A percentile compares a stretch with the other conserved stretches of the same genome.
phyloP scores from a whole-genome alignment of 2,113 vertebrate species.

The Xenopus tropicalis region UCB_Xtro_10.0 CM004443.2:55087001-55087500 shows the following conservation, averaged over 20 bases:
- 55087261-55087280: slow-evolving; percentile 79
- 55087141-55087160: not conserved
- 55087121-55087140: not conserved
- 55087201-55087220: too few relatives aligned
- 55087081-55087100: too few relatives aligned
- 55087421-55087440: slow-evolving; percentile 19
- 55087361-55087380: slow-evolving; percentile 84
- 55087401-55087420: slow-evolving; percentile 47
- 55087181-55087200: not conserved
- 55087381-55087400: slow-evolving; percentile 68
- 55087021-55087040: too few relatives aligned
- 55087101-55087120: too few relatives aligned
- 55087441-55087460: slow-evolving; percentile 46
- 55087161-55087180: not conserved
- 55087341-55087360: slow-evolving; percentile 74
- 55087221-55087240: slow-evolving; percentile 2
- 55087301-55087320: slow-evolving; percentile 80
- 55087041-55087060: too few relatives aligned
- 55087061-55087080: too few relatives aligned
- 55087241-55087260: slow-evolving; percentile 76
- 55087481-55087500: slow-evolving; percentile 23
- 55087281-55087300: slow-evolving; percentile 76
- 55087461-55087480: slow-evolving; percentile 29
- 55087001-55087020: too few relatives aligned
- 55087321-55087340: slow-evolving; percentile 81